Evolutionary conservation across 2,888 invertebrate genomes (phyloP).

Genomic region (Cephus sareptanus): DNA sequence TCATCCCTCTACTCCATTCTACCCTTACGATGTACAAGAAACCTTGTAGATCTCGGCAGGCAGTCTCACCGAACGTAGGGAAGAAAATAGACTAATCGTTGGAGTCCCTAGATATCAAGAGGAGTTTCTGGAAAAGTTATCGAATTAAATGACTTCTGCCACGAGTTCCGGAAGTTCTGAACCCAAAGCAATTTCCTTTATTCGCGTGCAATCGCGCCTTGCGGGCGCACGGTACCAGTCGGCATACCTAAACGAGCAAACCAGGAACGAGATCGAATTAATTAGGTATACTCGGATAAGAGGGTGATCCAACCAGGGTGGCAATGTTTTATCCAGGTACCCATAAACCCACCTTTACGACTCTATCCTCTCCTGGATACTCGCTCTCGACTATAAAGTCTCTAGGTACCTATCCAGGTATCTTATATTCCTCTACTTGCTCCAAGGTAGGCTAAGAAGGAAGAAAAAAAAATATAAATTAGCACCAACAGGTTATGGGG

Average conservation of each 20-base stretch:
- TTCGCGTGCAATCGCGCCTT: neutral
- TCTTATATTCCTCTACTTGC: neutral
- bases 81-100: neutral
- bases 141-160: neutral
- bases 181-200: neutral
- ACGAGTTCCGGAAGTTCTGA: neutral
- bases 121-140: neutral
- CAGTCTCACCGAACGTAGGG: neutral
- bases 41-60: neutral
- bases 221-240: neutral
- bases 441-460: neutral
- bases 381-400: neutral
- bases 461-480: neutral
- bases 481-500: neutral
- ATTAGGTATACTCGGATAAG: conserved; percentile 2
- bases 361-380: conserved; percentile 2
- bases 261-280: conserved; percentile 6
- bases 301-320: neutral
- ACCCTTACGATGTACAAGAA: neutral
- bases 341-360: conserved; percentile 3
- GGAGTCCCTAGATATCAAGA: neutral
- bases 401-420: neutral
- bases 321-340: neutral
- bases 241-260: neutral
- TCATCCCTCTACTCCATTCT: neutral